These are phyloP conservation scores for Hippasteria phrygiana DNA, from an alignment of 53 echinoderm and acorn worm species.

Conservation along the genomic window DNA sequence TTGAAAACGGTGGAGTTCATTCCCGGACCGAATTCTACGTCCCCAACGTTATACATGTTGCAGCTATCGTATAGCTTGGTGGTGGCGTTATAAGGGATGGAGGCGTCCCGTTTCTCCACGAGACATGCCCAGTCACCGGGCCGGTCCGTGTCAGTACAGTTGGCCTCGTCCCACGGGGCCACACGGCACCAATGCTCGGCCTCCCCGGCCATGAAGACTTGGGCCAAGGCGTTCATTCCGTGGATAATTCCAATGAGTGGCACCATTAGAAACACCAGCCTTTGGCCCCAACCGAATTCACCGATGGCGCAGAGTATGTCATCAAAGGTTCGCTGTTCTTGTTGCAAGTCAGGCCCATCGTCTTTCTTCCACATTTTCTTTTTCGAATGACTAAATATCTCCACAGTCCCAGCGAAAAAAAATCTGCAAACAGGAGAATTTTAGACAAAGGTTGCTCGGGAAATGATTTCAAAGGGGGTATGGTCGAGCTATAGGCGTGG, in stretches of 20 bases:
- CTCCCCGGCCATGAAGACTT: conserved; percentile 81
- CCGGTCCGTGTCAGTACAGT: conserved; percentile 71
- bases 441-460: neutral
- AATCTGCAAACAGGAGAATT: too few relatives aligned
- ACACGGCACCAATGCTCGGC: conserved; percentile 82
- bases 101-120: conserved; percentile 72
- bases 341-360: neutral
- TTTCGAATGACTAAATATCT: too few relatives aligned
- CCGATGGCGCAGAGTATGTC: conserved; percentile 62
- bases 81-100: conserved; percentile 66
- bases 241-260: conserved; percentile 73
- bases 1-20: conserved; percentile 35
- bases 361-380: neutral
- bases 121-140: conserved; percentile 58
- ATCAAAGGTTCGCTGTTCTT: conserved; percentile 51
- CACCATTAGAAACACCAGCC: conserved; percentile 71
- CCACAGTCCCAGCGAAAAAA: too few relatives aligned
- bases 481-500: too few relatives aligned
- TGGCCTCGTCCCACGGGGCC: conserved; percentile 64
- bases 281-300: conserved; percentile 82
- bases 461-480: neutral
- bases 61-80: conserved; percentile 19
- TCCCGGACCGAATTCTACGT: conserved; percentile 26
- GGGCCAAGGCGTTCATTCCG: conserved; percentile 74
- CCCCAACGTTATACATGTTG: conserved; percentile 40